phyloP scores from a whole-genome alignment of 1,140 invertebrate species.

The Melanaphis sacchari region DNA sequence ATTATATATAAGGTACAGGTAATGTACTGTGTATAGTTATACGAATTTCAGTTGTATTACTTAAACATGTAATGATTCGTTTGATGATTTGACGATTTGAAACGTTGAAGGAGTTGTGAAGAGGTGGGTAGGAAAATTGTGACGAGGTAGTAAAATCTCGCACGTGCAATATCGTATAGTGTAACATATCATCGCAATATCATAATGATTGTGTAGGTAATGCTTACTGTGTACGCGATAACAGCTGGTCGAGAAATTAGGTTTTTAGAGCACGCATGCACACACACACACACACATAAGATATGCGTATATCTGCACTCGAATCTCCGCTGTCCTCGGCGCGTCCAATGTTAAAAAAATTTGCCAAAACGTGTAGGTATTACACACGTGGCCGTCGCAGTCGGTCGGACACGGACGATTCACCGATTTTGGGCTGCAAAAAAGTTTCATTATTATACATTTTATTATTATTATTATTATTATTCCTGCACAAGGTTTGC shows the following conservation, averaged over 20 bases:
- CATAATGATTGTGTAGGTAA: not conserved
- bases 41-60: too few species aligned
- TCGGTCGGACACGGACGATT: not conserved
- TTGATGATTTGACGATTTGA: not conserved
- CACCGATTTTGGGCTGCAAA: not conserved
- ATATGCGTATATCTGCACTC: not conserved
- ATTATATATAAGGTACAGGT: too few species aligned
- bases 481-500: not conserved
- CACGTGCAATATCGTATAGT: not conserved
- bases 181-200: not conserved
- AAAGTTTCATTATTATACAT: not conserved
- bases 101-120: not conserved
- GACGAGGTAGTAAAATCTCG: not conserved
- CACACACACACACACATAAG: not conserved
- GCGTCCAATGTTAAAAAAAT: not conserved
- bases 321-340: not conserved
- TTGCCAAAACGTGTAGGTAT: not conserved
- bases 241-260: slow-evolving; percentile 36
- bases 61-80: not conserved
- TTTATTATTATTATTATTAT: not conserved
- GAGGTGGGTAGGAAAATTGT: not conserved
- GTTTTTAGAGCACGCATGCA: slow-evolving; percentile 1
- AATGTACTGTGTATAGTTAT: too few species aligned
- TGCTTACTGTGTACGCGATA: not conserved
- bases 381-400: not conserved